phyloP scores from a whole-genome alignment of 1,140 invertebrate genomes.

The Drosophila gunungcola region DNA sequence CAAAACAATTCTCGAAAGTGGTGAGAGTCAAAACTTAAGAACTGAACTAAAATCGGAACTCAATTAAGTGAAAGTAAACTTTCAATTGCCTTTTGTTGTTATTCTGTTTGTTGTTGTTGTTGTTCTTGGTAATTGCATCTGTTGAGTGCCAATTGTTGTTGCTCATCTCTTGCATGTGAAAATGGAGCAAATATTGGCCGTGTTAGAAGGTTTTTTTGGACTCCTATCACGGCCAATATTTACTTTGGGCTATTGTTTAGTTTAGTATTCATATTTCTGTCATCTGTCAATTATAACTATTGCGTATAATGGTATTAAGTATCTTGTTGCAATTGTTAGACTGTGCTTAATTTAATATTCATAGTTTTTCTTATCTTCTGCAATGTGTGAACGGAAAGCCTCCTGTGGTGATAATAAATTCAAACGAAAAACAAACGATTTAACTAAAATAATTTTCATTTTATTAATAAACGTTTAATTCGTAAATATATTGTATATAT shows the following conservation, averaged over 20 bases:
- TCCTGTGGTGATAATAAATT: constrained; percentile 43
- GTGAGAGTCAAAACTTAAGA: constrained; percentile 21
- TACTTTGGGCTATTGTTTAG: constrained; percentile 82
- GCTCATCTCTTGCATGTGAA: constrained; percentile 73
- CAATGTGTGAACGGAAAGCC: constrained; percentile 55
- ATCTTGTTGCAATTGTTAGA: constrained; percentile 62
- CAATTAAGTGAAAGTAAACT: constrained; percentile 13
- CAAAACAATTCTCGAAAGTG: constrained; percentile 29
- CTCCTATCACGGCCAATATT: constrained; percentile 68
- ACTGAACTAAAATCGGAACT: constrained; percentile 8
- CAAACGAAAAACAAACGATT: constrained; percentile 48
- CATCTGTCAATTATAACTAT: constrained; percentile 66
- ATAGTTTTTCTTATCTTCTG: constrained; percentile 38
- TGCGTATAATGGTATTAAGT: constrained; percentile 63
- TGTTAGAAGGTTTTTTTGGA: constrained; percentile 30
- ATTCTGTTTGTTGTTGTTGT: constrained; percentile 14
- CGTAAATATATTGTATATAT: constrained; percentile 75
- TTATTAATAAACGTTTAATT: constrained; percentile 81
- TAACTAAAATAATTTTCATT: constrained; percentile 76
- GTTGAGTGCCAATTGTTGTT: constrained; percentile 51
- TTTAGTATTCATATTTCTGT: constrained; percentile 45
- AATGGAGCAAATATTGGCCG: constrained; percentile 82
- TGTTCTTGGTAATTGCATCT: constrained; percentile 31
- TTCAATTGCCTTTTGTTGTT: constrained; percentile 45
- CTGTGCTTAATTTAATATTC: constrained; percentile 65